Evolutionary conservation across 2,888 invertebrate species (phyloP), one percentile per base, ranked within the genome.

Genomic region (Nephrotoma appendiculata): DNA sequence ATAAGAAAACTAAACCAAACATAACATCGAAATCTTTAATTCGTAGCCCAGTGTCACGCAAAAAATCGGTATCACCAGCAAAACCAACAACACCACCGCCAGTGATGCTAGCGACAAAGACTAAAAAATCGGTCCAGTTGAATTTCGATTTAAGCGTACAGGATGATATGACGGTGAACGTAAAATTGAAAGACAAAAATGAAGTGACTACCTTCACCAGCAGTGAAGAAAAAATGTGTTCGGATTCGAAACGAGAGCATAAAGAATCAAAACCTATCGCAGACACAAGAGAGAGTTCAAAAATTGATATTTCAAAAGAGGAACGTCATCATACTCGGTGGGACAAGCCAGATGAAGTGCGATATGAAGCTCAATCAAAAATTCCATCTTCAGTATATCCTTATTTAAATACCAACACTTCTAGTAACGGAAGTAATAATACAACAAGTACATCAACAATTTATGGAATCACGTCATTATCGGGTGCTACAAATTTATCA

Each of bases 121-220:
- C 93, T 88, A 91, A 93, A 87, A 93, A 93, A 91, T 92, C 93
- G 89, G 93, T 93, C n/a, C 93, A 93, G 88, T 89, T 93, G 15
- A 93, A 93, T 88, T 93, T 93, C 88, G 93, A 93, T 89, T 91
- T 93, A 45, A 92, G 92, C 89, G 92, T 93, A 92, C 92, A 93
- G 48, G 93, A 92, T 86, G 93, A 93, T 90, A 84, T 43, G 41
- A 88, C 88, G 9, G 92, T 93, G 89, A 93, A 93, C 89, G 91
- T 93, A 88, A 92, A 93, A 88, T 87, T 93, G 88, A 90, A 92
- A 83, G 92, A 92, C 0, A 84, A 84, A 84, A 41, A 4, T 15
- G 84, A 84, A 2, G 6, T 5, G 12, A 84, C 12, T 42, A 41
- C n/a, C 2, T 6, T 9, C 11, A 15, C 42, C 9, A 6, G 6